phyloP scores from a whole-genome alignment of 2,113 vertebrate genomes.

The Orycteropus afer region DNA sequence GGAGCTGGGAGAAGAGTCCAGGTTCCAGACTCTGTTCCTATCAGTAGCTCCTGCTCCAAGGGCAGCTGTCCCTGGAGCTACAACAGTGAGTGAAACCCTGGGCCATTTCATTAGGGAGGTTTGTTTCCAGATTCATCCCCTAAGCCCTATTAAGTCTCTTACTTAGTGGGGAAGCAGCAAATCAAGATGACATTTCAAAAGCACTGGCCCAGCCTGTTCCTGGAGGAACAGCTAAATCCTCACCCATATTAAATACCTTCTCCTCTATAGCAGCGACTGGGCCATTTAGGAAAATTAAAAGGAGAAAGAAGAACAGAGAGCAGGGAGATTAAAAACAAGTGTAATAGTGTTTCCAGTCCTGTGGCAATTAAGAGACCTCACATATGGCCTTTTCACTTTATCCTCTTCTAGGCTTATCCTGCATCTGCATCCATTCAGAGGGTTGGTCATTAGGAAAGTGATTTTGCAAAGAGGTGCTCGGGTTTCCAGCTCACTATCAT shows the following conservation, averaged over 20 bases:
- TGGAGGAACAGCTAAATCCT: constrained; percentile 88
- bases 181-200: constrained; percentile 90
- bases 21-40: constrained; percentile 35
- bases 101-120: constrained; percentile 86
- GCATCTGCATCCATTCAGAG: constrained; percentile 85
- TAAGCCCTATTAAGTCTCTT: constrained; percentile 86
- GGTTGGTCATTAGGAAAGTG: constrained; percentile 85
- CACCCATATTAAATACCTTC: constrained; percentile 89
- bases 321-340: constrained; percentile 83
- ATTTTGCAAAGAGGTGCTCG: constrained; percentile 83
- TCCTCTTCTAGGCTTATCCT: constrained; percentile 86
- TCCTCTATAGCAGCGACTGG: constrained; percentile 81
- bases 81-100: constrained; percentile 6
- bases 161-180: constrained; percentile 84
- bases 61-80: constrained; percentile 55
- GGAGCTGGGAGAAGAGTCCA: not conserved
- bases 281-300: constrained; percentile 92
- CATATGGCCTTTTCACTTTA: constrained; percentile 87
- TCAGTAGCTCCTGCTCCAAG: constrained; percentile 49
- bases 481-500: constrained; percentile 80
- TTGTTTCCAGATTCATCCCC: constrained; percentile 81
- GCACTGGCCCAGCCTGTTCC: constrained; percentile 77
- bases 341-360: constrained; percentile 83
- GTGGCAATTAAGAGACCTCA: constrained; percentile 81
- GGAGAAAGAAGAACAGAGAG: constrained; percentile 81